Evolutionary conservation across 2,797 vertebrate species (phyloP).

Genomic region (Pipistrellus kuhlii): DNA sequence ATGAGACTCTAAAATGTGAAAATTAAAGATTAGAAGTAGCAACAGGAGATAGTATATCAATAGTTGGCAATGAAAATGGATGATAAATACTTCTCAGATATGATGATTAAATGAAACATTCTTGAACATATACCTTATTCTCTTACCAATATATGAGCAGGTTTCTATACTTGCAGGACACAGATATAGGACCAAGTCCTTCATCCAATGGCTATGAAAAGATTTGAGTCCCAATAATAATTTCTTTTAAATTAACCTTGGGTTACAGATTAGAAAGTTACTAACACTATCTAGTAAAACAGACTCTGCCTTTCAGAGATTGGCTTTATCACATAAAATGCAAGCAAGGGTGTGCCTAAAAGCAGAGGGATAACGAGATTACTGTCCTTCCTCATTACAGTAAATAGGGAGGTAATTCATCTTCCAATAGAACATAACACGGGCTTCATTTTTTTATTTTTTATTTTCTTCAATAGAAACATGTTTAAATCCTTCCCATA

Average conservation of each 20-base stretch:
- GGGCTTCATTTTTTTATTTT: background rate
- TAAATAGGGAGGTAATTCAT: background rate
- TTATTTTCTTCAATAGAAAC: background rate
- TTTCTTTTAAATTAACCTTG: background rate
- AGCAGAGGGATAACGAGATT: background rate
- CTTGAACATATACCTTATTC: constrained; percentile 31
- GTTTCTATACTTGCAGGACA: background rate
- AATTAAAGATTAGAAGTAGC: background rate
- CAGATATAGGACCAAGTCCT: background rate
- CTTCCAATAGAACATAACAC: constrained; percentile 6
- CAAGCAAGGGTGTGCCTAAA: constrained; percentile 16
- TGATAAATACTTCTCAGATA: too few species aligned
- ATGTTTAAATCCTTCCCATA: constrained; percentile 11
- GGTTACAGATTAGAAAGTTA: constrained; percentile 5
- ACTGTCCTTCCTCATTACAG: background rate
- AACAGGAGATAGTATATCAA: background rate
- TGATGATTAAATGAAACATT: too few species aligned
- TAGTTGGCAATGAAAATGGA: too few species aligned
- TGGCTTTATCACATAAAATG: background rate
- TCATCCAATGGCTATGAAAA: background rate
- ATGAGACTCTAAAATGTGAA: background rate
- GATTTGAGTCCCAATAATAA: background rate
- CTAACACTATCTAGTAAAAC: background rate
- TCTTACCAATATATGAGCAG: constrained; percentile 2
- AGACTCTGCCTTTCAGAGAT: constrained; percentile 24